Base-by-base conservation (phyloP, 2,113 vertebrate species). In the Strix uralensis region DNA sequence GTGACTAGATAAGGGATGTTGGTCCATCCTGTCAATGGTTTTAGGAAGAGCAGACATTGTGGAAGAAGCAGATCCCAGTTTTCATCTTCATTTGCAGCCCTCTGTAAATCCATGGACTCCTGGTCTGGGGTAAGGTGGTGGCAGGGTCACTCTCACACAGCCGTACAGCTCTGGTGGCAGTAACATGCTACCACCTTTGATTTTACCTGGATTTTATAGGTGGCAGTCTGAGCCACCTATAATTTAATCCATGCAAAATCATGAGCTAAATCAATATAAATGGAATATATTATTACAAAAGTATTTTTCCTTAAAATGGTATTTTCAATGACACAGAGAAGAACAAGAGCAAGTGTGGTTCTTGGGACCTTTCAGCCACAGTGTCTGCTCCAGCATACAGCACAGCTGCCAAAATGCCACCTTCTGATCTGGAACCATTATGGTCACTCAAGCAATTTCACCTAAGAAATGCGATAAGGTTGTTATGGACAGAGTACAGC, bases 71-170 rank as follows among this genome's bases (percentile, higher is more conserved):
- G 30, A 65, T 44, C 27, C 36, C 0, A 0, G 15, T 85, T 96
- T 81, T 82, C 38, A 44, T 20, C 29, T 72, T 40, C 40, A 4
- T 95, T 79, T 89, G 30, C 40, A 93, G 36, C 16, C 22, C 8
- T 52, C 66, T 62, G 49, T 52, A 75, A 63, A 80, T 69, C 30
- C 15, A 8, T 17, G n/a, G 19, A 38, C 30, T 36, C 23, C 57
- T 63, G 40, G 8, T 69, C 8, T 67, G 11, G 22, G 27, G 11
- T 5, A 25, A 20, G 18, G 44, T 85, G 44, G 38, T 9, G 20
- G 7, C 23, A 75, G 54, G 38, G 29, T 49, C 0, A 0, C 19
- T 34, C 14, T 5, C 5, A 4, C 0, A 0, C 2, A 12, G 23
- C n/a, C 2, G 1, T 36, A 57, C 19, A 59, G 44, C 26, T 88